Conservation (phyloP, 2,888 invertebrate species). For the Bellardia pandia region DNA sequence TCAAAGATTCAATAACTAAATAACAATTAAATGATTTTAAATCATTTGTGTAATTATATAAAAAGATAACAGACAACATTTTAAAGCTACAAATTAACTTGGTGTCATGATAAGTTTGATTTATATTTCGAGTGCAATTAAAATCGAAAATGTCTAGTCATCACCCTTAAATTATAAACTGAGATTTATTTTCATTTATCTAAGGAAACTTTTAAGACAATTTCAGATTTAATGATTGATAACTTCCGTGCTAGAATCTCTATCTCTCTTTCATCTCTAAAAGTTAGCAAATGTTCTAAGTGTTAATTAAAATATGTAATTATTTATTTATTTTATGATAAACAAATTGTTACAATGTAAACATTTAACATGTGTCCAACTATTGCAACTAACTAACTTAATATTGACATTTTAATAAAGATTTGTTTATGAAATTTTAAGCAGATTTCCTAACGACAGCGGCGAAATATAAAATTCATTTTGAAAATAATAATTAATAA, state of each 20-base stretch:
- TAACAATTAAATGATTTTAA: too few relatives aligned
- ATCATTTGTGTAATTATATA: too few relatives aligned
- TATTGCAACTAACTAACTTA: background rate
- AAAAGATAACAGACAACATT: too few relatives aligned
- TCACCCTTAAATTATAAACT: background rate
- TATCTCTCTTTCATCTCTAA: background rate
- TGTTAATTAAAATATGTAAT: slow-evolving; percentile 5
- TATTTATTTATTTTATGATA: slow-evolving; percentile 1
- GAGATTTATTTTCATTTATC: background rate
- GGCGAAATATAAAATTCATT: background rate
- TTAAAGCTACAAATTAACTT: too few relatives aligned
- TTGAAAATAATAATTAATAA: background rate
- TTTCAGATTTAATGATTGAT: slow-evolving; percentile 10
- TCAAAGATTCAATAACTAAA: too few relatives aligned
- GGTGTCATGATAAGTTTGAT: too few relatives aligned
- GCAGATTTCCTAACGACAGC: background rate
- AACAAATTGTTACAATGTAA: slow-evolving; percentile 1
- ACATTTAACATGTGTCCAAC: background rate
- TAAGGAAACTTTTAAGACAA: slow-evolving; percentile 19
- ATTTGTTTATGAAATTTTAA: background rate
- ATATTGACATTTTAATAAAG: background rate
- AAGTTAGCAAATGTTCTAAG: background rate
- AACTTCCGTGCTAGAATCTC: slow-evolving; percentile 21
- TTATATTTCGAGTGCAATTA: background rate
- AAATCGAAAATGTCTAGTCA: background rate